Evolutionary conservation across 2,113 vertebrate species (phyloP), one percentile per base, ranked within the genome.

Genomic region (Cyphomyrus plagiostoma): DNA sequence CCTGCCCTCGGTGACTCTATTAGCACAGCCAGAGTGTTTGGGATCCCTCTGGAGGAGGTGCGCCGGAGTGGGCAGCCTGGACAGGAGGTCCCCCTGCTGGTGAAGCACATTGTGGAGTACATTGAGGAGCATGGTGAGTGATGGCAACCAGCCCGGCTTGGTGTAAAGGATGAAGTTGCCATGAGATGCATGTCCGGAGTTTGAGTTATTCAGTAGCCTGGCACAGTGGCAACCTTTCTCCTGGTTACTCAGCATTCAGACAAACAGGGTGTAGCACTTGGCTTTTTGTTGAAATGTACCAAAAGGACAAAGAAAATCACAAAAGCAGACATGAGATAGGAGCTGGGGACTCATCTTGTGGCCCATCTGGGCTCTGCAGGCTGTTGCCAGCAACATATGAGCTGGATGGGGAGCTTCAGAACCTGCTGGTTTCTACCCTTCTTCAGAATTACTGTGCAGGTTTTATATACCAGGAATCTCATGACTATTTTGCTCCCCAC

Each of bases 41-140:
- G 98, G 94, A 96, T 99, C 95, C 97, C 98, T 93, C 95, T 99
- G 95, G 97, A 98, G 96, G 98, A 98, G 95, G 97, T 99, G 97
- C 96, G 97, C 92, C 97, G 96, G 95, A 96, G 96, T 95, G 97
- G 97, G 94, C 97, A 94, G 96, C 97, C 96, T 95, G 98, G 98
- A 94, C 97, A 96, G 92, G 97, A 98, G 95, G 97, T 99, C 95
- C 98, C 98, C 56, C 96, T 97, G 92, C 96, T 99, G 96, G 98
- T 99, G 94, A 98, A 98, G 95, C 96, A 97, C 92, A 97, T 99
- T 0, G 98, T 99, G 90, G 98, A 99, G 94, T 99, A 99, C 97
- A 98, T 99, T 88, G 98, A 99, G 95, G 98, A 98, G 95, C 97
- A 99, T 91, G 98, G 98, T 99, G 96, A 95, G 97, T 95, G 91